These are phyloP conservation scores for Cacatua alba DNA, from an alignment of 2,113 vertebrate genomes.

Conservation along the genomic window DNA sequence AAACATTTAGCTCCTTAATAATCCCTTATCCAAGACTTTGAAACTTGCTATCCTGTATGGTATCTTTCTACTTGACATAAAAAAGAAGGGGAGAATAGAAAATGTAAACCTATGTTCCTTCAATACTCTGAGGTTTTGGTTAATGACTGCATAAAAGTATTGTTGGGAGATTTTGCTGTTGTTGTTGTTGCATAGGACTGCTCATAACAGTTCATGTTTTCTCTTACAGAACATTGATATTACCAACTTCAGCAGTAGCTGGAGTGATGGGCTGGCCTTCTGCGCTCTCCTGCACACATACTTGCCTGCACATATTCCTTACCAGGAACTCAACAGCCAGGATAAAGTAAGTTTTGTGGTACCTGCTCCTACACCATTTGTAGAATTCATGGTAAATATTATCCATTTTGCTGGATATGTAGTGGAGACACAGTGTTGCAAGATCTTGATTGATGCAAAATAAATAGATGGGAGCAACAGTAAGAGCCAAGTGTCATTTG, in stretches of 20 bases:
- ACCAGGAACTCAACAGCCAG: constrained; percentile 89
- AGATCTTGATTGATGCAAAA: background rate
- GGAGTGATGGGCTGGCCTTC: constrained; percentile 91
- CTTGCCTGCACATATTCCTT: constrained; percentile 91
- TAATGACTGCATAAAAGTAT: background rate
- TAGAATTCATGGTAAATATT: background rate
- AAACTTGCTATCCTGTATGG: background rate
- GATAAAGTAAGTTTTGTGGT: constrained; percentile 80
- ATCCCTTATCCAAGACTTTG: background rate
- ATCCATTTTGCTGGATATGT: background rate
- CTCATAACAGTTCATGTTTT: background rate
- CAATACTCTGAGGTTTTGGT: background rate
- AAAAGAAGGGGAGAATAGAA: background rate
- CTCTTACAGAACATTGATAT: constrained; percentile 87
- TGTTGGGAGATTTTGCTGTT: background rate
- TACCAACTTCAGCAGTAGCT: constrained; percentile 96
- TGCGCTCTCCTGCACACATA: constrained; percentile 91
- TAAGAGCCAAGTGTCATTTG: background rate
- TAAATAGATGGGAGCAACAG: background rate
- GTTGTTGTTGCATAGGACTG: background rate
- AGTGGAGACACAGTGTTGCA: background rate
- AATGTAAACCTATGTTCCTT: background rate
- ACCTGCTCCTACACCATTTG: background rate
- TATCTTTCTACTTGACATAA: background rate
- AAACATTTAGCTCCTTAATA: background rate